Evolutionary conservation across 2,797 vertebrate genomes (phyloP).

Genomic region (Calcarius lapponicus): DNA sequence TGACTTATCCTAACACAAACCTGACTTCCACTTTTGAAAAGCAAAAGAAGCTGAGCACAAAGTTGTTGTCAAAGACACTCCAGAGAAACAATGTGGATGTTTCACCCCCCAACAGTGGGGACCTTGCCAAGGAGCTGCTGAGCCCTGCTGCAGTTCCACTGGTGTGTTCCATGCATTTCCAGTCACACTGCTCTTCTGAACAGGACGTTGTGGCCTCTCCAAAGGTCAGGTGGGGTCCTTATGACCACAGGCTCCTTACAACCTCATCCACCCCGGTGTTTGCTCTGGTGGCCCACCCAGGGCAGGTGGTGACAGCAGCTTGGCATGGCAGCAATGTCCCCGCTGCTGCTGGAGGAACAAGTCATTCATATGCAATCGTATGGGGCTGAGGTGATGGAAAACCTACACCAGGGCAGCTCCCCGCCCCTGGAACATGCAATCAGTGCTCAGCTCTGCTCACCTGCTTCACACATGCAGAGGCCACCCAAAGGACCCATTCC

Average conservation of each 20-base stretch:
- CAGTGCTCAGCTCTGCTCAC: neutral
- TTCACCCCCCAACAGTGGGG: neutral
- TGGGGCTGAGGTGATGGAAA: neutral
- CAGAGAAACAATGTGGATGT: neutral
- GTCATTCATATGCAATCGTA: conserved; percentile 40
- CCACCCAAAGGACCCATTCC: neutral
- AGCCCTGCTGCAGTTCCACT: neutral
- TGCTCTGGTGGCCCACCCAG: neutral
- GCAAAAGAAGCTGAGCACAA: neutral
- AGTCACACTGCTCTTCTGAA: neutral
- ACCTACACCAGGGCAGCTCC: neutral
- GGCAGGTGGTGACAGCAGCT: neutral
- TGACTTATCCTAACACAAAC: neutral
- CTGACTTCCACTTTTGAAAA: neutral
- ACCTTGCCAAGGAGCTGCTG: accelerated
- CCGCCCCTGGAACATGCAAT: neutral
- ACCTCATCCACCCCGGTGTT: neutral
- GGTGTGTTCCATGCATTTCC: neutral
- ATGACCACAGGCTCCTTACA: neutral
- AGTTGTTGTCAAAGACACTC: neutral
- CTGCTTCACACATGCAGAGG: neutral
- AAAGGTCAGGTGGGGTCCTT: neutral
- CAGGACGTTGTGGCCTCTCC: neutral
- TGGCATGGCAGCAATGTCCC: neutral
- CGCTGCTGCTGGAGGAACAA: neutral